Evolutionary conservation across 1,140 invertebrate genomes (phyloP), one percentile per base, ranked within the genome.

Genomic region (Zaprionus taronus): DNA sequence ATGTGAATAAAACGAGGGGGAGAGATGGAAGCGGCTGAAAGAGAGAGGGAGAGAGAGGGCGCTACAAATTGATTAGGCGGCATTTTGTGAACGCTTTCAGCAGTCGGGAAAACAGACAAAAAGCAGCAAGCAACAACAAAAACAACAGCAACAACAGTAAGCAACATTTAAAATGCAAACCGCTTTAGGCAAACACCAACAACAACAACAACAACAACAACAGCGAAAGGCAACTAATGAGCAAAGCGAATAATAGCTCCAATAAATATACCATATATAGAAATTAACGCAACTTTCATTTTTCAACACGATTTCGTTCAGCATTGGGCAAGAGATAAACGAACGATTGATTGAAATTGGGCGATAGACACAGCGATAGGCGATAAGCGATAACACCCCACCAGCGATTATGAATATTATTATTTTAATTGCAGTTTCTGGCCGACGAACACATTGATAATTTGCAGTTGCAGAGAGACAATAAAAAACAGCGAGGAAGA

Each of bases 21-120:
- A 34, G 9, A 34, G 31, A 11, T 34, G 9, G 31, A 34, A 34
- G 9, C 9, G 15, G 20, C 7, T 5, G 31, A 9, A 24, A 11
- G 28, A 20, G n/a, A 15, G n/a, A 36, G 20, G 4, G 15, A 14
- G 2, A 36, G 56, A 24, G 15, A 17, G 1, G n/a, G 31, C 47
- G 24, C n/a, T 56, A 61, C 70, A 72, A 66, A 72, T 77, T 72
- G 69, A 67, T 77, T 77, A 62, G 74, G 69, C 69, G 63, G 56
- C 67, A 70, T 58, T 75, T 69, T 61, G 56, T 64, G 53, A 68
- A 17, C 64, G 64, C 56, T 73, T 73, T 67, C 64, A 41, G 44
- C 57, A 34, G 44, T n/a, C 64, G 20, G 31, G 24, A 26, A 64
- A 65, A 72, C 36, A 26, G 64, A 61, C 65, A 62, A 62, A 64